phyloP scores from a whole-genome alignment of 2,113 vertebrate species.

The Ornithorhynchus anatinus region DNA sequence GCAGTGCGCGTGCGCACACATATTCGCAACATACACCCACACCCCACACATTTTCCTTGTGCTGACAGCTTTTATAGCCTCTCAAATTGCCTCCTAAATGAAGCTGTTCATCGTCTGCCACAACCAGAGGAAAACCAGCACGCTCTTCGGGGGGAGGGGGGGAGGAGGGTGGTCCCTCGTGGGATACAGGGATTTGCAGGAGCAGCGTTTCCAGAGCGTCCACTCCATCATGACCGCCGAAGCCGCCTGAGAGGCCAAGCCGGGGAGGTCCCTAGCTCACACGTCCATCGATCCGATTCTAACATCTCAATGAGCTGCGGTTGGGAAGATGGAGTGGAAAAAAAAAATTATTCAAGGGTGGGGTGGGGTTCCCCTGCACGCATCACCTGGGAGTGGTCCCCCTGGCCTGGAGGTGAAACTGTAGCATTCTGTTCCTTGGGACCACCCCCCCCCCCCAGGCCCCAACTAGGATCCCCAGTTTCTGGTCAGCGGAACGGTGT shows the following conservation, averaged over 20 bases:
- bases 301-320: constrained; percentile 17
- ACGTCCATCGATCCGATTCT: not conserved
- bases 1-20: not conserved
- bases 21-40: no score
- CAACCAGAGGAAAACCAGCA: constrained; percentile 55
- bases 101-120: constrained; percentile 52
- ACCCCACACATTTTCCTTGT: constrained; percentile 9
- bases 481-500: no score
- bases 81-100: constrained; percentile 55
- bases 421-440: no score
- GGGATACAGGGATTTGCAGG: constrained; percentile 38
- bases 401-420: no score
- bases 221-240: constrained; percentile 18
- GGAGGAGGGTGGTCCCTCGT: constrained; percentile 56
- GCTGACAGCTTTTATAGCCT: constrained; percentile 36
- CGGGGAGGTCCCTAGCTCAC: not conserved
- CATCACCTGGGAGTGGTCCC: not conserved
- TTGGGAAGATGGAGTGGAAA: not conserved
- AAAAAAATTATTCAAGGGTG: not conserved
- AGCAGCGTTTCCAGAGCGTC: constrained; percentile 30
- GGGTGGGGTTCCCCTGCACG: not conserved
- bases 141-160: constrained; percentile 34
- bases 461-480: no score
- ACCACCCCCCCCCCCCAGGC: no score
- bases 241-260: not conserved